Base-by-base conservation (phyloP, 1,140 invertebrate species). In the Lepidurus couesii region DNA sequence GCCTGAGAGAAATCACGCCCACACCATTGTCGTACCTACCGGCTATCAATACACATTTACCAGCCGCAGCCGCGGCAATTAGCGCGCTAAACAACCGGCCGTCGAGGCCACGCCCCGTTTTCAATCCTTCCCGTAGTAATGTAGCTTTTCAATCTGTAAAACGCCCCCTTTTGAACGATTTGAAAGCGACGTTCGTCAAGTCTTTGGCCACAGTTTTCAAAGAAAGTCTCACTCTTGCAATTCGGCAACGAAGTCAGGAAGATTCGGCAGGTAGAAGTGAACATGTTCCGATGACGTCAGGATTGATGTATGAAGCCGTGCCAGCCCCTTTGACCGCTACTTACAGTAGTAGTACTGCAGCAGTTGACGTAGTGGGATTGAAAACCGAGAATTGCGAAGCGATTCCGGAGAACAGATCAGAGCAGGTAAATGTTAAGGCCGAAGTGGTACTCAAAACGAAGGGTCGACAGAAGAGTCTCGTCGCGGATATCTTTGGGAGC, bases 381-480 rank as follows among this genome's bases (percentile, higher is more conserved):
- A 47, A 47, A 10, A 16, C 10, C 11, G 11, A 34, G 47, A 42
- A 45, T 42, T 45, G 10, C 26, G 21, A 34, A 21, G 9, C 7
- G 75, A 47, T 16, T 34, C 7, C 74, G n/a, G 16, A 9, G 1
- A 13, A 21, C 74, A 7, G 13, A 81, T 53, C 81, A 74, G 78
- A 82, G 83, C 24, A 84, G 53, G 53, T 21, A 1, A 65, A 13
- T 7, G 53, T 9, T 7, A 65, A 13, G n/a, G 16, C 1, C 84
- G 78, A 83, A 81, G 65, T 83, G 84, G 44, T 83, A 85, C 73
- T 83, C 83, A 74, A 75, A 79, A 65, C 75, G 75, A 65, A 79
- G 80, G 73, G 81, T 85, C 86, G 79, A 86, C 84, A 79, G 83
- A 80, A 83, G 77, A 78, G 81, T 74, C 80, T 80, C 8, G 80